Evolutionary conservation across 2,888 invertebrate genomes (phyloP).

Genomic region (Pachliopta kotzebuea): DNA sequence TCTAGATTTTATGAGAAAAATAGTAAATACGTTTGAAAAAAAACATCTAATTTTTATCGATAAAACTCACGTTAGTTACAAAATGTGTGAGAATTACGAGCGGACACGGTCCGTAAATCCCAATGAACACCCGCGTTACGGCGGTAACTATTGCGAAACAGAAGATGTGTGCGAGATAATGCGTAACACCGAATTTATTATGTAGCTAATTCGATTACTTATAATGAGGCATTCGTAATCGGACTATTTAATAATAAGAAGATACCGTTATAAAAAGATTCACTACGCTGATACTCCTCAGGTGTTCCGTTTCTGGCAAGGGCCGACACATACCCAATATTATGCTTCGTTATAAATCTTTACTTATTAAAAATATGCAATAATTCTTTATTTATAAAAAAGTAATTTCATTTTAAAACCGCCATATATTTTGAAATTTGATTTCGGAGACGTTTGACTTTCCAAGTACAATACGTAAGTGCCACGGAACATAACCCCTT

Average conservation of each 20-base stretch:
- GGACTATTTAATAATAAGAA: neutral
- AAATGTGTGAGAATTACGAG: conserved; percentile 36
- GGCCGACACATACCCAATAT: too few relatives aligned
- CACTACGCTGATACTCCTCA: too few relatives aligned
- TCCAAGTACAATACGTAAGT: too few relatives aligned
- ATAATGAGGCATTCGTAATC: neutral
- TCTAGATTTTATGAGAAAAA: neutral
- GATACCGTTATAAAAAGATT: too few relatives aligned
- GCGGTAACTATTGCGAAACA: conserved; percentile 33
- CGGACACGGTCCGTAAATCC: conserved; percentile 41
- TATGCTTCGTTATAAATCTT: too few relatives aligned
- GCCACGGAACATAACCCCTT: too few relatives aligned
- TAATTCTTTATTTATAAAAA: too few relatives aligned
- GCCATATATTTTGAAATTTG: too few relatives aligned
- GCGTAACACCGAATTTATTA: conserved; percentile 28
- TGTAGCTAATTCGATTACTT: conserved; percentile 8
- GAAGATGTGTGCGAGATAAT: conserved; percentile 28
- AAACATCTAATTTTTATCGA: neutral
- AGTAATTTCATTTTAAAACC: too few relatives aligned
- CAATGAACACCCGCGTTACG: conserved; percentile 32
- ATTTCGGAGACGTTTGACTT: too few relatives aligned
- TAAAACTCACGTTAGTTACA: conserved; percentile 26
- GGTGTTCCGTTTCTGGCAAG: too few relatives aligned
- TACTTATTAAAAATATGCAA: too few relatives aligned
- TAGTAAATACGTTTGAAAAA: neutral